Evolutionary conservation across 2,113 vertebrate species (phyloP).

Genomic region (Hipposideros armiger): DNA sequence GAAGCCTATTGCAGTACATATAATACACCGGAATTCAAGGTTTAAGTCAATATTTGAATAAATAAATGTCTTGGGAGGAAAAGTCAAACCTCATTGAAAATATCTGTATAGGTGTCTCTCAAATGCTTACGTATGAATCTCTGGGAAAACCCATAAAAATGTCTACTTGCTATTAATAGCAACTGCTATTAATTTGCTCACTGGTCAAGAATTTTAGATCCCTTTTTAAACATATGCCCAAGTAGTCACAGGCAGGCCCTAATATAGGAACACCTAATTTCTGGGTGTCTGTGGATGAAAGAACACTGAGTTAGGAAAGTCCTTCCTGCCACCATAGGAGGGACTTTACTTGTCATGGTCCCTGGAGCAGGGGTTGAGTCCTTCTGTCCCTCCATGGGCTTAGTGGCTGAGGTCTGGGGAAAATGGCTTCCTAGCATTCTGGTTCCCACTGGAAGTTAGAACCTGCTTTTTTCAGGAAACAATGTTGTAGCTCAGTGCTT

Average conservation of each 20-base stretch:
- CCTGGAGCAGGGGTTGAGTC: background rate
- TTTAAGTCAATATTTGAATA: conserved; percentile 66
- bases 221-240: conserved; percentile 21
- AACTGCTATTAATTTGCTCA: background rate
- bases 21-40: conserved; percentile 51
- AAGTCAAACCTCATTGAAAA: conserved; percentile 47
- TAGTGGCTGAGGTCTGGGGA: background rate
- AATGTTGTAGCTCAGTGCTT: background rate
- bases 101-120: conserved; percentile 63
- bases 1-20: conserved; percentile 17
- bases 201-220: conserved; percentile 28
- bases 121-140: conserved; percentile 38
- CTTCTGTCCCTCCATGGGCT: background rate
- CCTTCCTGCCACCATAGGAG: background rate
- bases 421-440: background rate
- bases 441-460: background rate
- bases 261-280: background rate
- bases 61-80: conserved; percentile 45
- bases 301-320: background rate
- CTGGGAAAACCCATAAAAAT: conserved; percentile 51
- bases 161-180: background rate
- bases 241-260: background rate
- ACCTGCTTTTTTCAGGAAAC: background rate
- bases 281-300: background rate
- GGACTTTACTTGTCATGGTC: no score